Percentiles rank a stretch among this genome's conserved stretches.
Conservation (phyloP, 2,888 invertebrate genomes). For the Harpalus rufipes region DNA sequence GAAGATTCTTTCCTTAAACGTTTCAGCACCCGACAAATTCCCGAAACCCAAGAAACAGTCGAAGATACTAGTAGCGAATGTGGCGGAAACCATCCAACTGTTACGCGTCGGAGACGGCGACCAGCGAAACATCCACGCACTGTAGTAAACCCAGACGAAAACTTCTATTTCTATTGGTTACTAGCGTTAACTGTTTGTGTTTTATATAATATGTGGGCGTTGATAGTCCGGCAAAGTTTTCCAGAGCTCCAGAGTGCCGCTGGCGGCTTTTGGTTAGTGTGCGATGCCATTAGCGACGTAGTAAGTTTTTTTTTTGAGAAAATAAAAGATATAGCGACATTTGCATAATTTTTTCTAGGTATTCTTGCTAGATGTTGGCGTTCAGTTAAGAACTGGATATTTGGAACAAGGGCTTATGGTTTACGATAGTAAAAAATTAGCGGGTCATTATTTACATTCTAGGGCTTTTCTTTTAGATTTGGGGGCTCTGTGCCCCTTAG, state of each 20-base stretch:
- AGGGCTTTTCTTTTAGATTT: constrained; percentile 92
- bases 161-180: constrained; percentile 97
- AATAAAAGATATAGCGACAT: too few species aligned
- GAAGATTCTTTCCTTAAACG: constrained; percentile 96
- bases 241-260: constrained; percentile 90
- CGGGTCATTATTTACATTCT: constrained; percentile 92
- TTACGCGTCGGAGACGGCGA: constrained; percentile 82
- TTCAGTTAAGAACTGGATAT: constrained; percentile 96
- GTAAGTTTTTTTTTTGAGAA: constrained; percentile 25
- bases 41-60: constrained; percentile 90
- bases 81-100: constrained; percentile 74
- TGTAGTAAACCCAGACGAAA: constrained; percentile 96
- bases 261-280: constrained; percentile 87
- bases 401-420: constrained; percentile 97
- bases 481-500: constrained; percentile 89
- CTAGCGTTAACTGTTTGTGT: constrained; percentile 93
- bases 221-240: constrained; percentile 96
- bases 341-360: constrained; percentile 75
- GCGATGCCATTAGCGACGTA: constrained; percentile 92
- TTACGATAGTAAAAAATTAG: constrained; percentile 93
- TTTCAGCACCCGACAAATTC: constrained; percentile 95
- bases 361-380: constrained; percentile 92
- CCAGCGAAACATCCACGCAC: constrained; percentile 86
- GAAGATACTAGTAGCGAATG: constrained; percentile 82
- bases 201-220: constrained; percentile 96